Conservation (phyloP, 2,888 invertebrate genomes). For the Volucella zonaria region DNA sequence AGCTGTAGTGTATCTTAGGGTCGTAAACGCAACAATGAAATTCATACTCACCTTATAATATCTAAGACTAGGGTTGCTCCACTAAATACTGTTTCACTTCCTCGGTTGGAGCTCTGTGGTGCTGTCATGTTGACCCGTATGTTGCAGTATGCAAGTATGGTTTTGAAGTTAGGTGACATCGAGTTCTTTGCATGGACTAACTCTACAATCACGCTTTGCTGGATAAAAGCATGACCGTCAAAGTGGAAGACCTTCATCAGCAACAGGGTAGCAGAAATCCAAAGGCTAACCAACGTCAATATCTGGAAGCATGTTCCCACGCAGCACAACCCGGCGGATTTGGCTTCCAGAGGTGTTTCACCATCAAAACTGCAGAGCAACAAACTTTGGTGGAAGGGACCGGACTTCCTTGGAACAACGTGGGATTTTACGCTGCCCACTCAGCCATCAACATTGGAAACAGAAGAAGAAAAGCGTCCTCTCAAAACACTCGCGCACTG, state of each 20-base stretch:
- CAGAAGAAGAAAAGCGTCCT: slow-evolving; percentile 12
- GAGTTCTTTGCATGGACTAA: slow-evolving; percentile 15
- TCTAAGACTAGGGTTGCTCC: slow-evolving; percentile 55
- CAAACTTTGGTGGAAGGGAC: slow-evolving; percentile 48
- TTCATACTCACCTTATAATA: slow-evolving; percentile 14
- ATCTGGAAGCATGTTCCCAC: too few relatives aligned
- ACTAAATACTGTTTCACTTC: slow-evolving; percentile 32
- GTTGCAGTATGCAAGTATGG: too few relatives aligned
- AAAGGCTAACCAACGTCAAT: too few relatives aligned
- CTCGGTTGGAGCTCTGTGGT: slow-evolving; percentile 44
- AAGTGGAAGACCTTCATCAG: too few relatives aligned
- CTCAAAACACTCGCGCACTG: slow-evolving; percentile 24
- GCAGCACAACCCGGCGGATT: too few relatives aligned
- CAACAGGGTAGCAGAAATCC: too few relatives aligned
- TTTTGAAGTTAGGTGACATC: too few relatives aligned
- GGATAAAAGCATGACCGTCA: too few relatives aligned
- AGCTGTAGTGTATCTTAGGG: slow-evolving; percentile 26
- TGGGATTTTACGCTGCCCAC: slow-evolving; percentile 4
- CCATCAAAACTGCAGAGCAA: too few relatives aligned
- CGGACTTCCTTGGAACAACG: neutral
- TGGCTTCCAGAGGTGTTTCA: too few relatives aligned
- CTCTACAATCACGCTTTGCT: slow-evolving; percentile 10
- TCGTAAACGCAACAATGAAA: neutral
- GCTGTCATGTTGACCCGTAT: slow-evolving; percentile 5
- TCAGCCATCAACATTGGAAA: slow-evolving; percentile 14